Evolutionary conservation across 2,113 vertebrate genomes (phyloP).

Genomic region (Lasiurus cinereus): DNA sequence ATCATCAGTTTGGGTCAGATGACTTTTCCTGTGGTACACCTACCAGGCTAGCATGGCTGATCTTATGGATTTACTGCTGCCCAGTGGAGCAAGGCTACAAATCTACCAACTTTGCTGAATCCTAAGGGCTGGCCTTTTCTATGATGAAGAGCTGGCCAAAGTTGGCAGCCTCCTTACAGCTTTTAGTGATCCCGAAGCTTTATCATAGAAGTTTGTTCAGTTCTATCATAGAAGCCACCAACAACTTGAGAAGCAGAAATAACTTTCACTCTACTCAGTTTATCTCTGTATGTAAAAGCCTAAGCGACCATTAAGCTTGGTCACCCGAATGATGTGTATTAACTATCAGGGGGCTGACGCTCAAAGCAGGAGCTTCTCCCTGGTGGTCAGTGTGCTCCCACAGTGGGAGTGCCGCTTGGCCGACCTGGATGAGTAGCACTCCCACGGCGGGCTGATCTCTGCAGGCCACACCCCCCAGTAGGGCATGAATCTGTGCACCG

Average conservation of each 20-base stretch:
- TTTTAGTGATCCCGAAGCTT: slow-evolving; percentile 33
- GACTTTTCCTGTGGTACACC: neutral
- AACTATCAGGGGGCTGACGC: too few species aligned
- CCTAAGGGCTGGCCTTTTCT: neutral
- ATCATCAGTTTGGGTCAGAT: slow-evolving; percentile 11
- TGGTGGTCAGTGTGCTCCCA: too few species aligned
- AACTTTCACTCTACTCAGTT: neutral
- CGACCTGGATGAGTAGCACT: too few species aligned
- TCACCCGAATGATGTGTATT: too few species aligned
- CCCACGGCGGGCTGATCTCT: too few species aligned
- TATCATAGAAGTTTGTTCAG: neutral
- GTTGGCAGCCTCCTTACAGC: neutral
- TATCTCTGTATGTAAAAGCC: too few species aligned
- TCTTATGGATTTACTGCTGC: neutral
- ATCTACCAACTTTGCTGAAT: slow-evolving; percentile 15
- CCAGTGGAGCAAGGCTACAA: neutral
- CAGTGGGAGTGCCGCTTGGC: too few species aligned
- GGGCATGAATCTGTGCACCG: too few species aligned
- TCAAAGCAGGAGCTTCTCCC: too few species aligned
- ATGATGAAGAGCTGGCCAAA: neutral
- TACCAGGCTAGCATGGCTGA: neutral
- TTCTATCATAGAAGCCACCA: slow-evolving; percentile 18
- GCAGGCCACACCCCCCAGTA: too few species aligned
- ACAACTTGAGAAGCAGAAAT: slow-evolving; percentile 27
- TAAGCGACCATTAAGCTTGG: too few species aligned